phyloP scores from a whole-genome alignment of 2,888 invertebrate genomes.

The Drepana falcataria region DNA sequence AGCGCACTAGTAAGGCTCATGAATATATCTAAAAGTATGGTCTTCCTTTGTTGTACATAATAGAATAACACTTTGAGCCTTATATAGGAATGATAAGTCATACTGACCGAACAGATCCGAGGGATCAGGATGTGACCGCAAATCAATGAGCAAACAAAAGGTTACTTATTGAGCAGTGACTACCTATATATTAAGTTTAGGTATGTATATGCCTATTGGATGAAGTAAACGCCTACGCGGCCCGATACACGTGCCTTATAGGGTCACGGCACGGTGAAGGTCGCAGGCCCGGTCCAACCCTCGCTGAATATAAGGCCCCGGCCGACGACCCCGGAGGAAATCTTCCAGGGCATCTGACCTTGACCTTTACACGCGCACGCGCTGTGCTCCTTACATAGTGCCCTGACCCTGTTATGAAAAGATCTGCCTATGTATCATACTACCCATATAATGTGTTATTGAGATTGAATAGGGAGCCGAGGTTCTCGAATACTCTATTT shows the following conservation, averaged over 20 bases:
- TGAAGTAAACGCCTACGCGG: constrained; percentile 48
- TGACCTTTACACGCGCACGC: constrained; percentile 75
- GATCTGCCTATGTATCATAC: constrained; percentile 40
- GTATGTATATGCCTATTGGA: constrained; percentile 16
- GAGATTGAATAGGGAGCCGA: neutral
- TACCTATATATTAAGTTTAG: constrained; percentile 1
- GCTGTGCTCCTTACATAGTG: constrained; percentile 61
- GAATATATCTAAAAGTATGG: too few relatives aligned
- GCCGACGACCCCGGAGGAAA: constrained; percentile 68
- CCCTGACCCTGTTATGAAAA: constrained; percentile 71
- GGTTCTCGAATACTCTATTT: neutral
- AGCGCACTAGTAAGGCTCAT: too few relatives aligned
- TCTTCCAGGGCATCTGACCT: constrained; percentile 74
- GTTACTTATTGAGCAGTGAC: neutral
- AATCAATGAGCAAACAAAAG: neutral
- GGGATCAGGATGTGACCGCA: neutral
- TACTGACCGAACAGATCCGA: neutral
- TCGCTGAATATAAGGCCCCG: constrained; percentile 65
- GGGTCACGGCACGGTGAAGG: constrained; percentile 66
- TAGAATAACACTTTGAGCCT: too few relatives aligned
- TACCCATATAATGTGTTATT: constrained; percentile 19
- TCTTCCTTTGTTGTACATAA: too few relatives aligned
- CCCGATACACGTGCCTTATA: constrained; percentile 59
- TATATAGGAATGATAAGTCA: too few relatives aligned
- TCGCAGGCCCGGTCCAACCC: constrained; percentile 56